Evolutionary conservation across 2,113 vertebrate species (phyloP).

Genomic region (Platanista minor): DNA sequence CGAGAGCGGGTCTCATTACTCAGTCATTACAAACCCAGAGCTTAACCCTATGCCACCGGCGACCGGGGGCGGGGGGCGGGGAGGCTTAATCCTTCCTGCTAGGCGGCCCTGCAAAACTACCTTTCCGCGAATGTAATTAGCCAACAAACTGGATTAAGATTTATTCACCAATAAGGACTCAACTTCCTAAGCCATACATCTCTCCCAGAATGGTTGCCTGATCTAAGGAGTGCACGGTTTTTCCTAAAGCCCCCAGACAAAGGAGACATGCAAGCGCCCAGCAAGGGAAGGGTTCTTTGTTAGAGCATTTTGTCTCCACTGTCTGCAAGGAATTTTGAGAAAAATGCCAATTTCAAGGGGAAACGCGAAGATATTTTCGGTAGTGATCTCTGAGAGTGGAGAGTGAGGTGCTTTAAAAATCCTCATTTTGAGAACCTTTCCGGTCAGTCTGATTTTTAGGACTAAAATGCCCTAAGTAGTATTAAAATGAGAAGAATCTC

Average conservation of each 20-base stretch:
- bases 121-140: constrained; percentile 56
- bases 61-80: background rate
- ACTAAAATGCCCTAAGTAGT: background rate
- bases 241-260: constrained; percentile 47
- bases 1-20: constrained; percentile 52
- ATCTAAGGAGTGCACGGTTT: background rate
- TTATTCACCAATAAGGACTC: constrained; percentile 64
- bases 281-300: constrained; percentile 38
- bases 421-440: background rate
- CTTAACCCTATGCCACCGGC: constrained; percentile 62
- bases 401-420: background rate
- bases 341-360: constrained; percentile 17
- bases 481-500: background rate
- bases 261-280: background rate
- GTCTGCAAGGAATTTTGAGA: background rate
- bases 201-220: constrained; percentile 12
- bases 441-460: background rate
- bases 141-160: constrained; percentile 65
- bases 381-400: background rate
- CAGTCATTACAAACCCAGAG: constrained; percentile 60
- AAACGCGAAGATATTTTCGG: background rate
- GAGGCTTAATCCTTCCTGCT: constrained; percentile 63
- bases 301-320: background rate
- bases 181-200: constrained; percentile 48
- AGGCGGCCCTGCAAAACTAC: background rate